A percentile compares a stretch with the other conserved stretches of the same genome.
These are phyloP conservation scores for Notoglanidium macrostoma DNA, from an alignment of 2,797 vertebrate species.

Conservation along the genomic window DNA sequence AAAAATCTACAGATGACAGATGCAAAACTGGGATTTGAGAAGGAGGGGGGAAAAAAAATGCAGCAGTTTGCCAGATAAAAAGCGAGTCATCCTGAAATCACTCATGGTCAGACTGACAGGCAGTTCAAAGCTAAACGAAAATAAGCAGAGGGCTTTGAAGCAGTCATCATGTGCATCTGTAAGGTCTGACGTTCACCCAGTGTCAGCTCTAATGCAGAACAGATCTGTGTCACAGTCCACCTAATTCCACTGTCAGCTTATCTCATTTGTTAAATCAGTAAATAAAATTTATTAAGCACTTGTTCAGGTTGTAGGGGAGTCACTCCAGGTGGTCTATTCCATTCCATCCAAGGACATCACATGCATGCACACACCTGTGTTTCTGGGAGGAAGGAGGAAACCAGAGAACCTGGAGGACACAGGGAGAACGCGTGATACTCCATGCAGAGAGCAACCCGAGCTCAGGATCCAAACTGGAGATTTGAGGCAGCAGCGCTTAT, in stretches of 20 bases:
- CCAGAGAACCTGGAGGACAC: background rate
- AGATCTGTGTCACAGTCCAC: constrained; percentile 43
- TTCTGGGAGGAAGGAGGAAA: background rate
- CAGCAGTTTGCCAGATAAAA: background rate
- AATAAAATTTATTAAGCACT: background rate
- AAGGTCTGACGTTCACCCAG: constrained; percentile 28
- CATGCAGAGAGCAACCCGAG: background rate
- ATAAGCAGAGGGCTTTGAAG: constrained; percentile 48
- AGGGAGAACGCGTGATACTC: background rate
- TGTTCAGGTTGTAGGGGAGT: background rate
- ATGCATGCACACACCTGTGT: background rate
- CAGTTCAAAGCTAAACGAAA: constrained; percentile 46
- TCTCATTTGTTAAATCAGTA: background rate
- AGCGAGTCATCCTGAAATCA: background rate
- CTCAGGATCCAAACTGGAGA: background rate
- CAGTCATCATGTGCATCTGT: constrained; percentile 19
- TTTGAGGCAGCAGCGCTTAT: background rate
- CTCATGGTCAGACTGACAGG: constrained; percentile 35
- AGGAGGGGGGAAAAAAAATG: background rate
- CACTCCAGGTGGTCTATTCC: background rate
- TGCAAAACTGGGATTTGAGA: constrained; percentile 7
- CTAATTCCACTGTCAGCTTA: background rate
- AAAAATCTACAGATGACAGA: constrained; percentile 6
- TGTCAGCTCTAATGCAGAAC: constrained; percentile 21
- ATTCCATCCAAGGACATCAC: background rate